Percentiles rank a stretch among this genome's conserved stretches.
These are phyloP conservation scores for Arbacia lixula DNA, from an alignment of 53 echinoderm and acorn worm species.

Conservation along the genomic window DNA sequence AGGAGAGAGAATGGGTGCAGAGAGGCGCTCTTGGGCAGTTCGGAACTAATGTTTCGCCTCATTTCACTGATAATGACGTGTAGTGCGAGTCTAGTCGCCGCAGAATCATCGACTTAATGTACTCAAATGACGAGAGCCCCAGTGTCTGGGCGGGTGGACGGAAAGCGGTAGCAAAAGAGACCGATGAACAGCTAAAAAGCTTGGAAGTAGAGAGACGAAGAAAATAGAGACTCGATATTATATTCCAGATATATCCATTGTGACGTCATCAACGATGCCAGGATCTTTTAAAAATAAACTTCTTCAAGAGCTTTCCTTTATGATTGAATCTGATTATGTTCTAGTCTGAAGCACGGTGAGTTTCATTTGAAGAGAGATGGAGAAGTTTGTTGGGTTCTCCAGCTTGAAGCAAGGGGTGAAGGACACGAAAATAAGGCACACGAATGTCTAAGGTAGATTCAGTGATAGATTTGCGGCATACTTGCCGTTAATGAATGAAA, in stretches of 20 bases:
- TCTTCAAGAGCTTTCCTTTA: too few relatives aligned
- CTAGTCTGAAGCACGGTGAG: too few relatives aligned
- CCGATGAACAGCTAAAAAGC: too few relatives aligned
- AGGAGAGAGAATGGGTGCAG: neutral
- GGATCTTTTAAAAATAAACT: too few relatives aligned
- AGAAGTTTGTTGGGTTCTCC: too few relatives aligned
- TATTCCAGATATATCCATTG: too few relatives aligned
- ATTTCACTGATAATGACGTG: neutral
- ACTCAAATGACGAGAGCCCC: neutral
- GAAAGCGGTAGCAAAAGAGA: neutral
- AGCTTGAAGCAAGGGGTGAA: too few relatives aligned
- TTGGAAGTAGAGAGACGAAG: too few relatives aligned
- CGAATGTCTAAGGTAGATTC: constrained; percentile 14
- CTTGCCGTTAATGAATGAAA: constrained; percentile 5
- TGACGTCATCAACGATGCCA: too few relatives aligned
- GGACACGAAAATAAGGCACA: constrained; percentile 42
- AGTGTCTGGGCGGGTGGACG: neutral
- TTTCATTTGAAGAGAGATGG: too few relatives aligned
- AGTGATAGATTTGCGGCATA: constrained; percentile 1
- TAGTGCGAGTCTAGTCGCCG: neutral
- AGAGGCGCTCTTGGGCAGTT: neutral
- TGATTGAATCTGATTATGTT: too few relatives aligned
- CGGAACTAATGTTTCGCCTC: constrained; percentile 20
- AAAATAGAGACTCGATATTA: too few relatives aligned
- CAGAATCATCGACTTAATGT: constrained; percentile 27